Base-by-base conservation (phyloP, 2,797 vertebrate genomes). In the Eupleurogrammus muticus region DNA sequence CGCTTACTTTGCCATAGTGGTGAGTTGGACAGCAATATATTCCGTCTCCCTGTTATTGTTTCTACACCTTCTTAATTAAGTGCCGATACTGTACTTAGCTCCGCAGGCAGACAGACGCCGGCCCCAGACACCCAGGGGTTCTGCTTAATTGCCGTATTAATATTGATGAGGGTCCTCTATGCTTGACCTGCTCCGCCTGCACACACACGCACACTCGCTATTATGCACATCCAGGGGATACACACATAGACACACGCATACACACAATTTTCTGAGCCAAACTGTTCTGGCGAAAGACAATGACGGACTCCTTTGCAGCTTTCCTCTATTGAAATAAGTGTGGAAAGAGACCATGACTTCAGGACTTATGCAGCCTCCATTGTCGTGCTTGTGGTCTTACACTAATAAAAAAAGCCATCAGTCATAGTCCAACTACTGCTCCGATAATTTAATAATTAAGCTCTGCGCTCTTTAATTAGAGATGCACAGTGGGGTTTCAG, bases 101-200 rank as follows among this genome's bases (percentile, higher is more conserved):
- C 28, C 65, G 56, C 62, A 71, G 65, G 65, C 61, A 24, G 72
- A 49, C 75, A 77, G 80, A 69, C 12, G 24, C 66, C 13, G 46
- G 78, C 82, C 60, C 32, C 80, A 71, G 66, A 75, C 52, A 51
- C 73, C 68, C 47, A 44, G 58, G 57, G 65, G 70, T 64, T 77
- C 77, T 66, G 79, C 77, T 78, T 91, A 93, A 93, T 92, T 90
- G 86, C 74, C 66, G 54, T 75, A 87, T 94, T 88, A 92, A 94
- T 94, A 93, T 93, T 92, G 80, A 94, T 92, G 83, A 69, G 67
- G 79, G 83, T 85, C 55, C n/a, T 89, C 82, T 61, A 38, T 72
- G 72, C 69, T 69, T 80, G 87, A 90, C 80, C 83, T 71, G 77
- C 74, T 73, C 75, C 4, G 51, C 56, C 61, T 77, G 52, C 64